Evolutionary conservation across 2,797 vertebrate genomes (phyloP), one percentile per base, ranked within the genome.

Genomic region (Crocidura indochinensis): DNA sequence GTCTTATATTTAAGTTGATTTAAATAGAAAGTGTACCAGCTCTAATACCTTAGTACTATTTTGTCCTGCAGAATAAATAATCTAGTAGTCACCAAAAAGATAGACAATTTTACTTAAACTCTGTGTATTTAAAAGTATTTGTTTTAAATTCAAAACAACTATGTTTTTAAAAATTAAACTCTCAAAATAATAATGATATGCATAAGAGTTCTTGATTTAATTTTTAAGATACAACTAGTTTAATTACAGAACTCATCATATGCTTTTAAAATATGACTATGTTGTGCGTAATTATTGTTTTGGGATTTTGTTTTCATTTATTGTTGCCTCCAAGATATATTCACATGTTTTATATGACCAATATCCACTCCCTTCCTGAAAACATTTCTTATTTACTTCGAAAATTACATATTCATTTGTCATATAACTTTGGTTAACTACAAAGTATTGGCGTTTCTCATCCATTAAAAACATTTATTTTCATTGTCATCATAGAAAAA

Each of bases 21-120:
- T 2, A 62, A 71, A 73, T 1, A 62, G 44, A 8, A 31, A 62
- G 0, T 76, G 11, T 80, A 15, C 27, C 20, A 87, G 60, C 1
- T 24, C 60, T 64, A 73, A 62, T 26, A 22, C 64, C 29, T 89
- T 24, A 87, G 38, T 38, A 38, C 38, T 38, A 5, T 38, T 38
- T 38, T 38, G 38, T 89, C 53, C 29, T 84, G 27, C 5, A 71
- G 3, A 74, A 29, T 20, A 31, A 44, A 0, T 49, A 22, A 72
- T 84, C 47, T 62, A 74, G 9, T 26, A 91, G 27, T 2, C 10
- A 15, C 19, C 90, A 24, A 75, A 68, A 62, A 44, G 24, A 14
- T 46, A 56, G 26, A 71, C 3, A 77, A 85, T 87, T 91, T 29
- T 14, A 62, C 38, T 74, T 72, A 51, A 80, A 73, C 31, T 67